Conservation (phyloP, 2,888 invertebrate genomes). For the Drosophila villosipedis region DNA sequence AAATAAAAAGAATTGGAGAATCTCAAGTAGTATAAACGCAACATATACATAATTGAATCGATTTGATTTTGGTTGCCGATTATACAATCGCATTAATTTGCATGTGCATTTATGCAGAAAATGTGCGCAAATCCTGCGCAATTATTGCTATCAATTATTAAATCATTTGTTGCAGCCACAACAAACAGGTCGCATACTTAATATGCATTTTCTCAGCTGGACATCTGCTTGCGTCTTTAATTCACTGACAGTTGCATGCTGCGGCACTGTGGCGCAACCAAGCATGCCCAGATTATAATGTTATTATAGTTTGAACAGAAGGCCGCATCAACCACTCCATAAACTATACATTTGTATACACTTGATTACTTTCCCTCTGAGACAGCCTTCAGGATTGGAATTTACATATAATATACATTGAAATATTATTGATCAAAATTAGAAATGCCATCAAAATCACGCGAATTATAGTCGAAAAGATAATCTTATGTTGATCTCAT, state of each 20-base stretch:
- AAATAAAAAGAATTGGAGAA: background rate
- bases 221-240: background rate
- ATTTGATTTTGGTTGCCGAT: too few relatives aligned
- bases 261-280: background rate
- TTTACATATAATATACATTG: background rate
- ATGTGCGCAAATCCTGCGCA: slow-evolving; percentile 49
- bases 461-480: background rate
- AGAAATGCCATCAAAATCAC: background rate
- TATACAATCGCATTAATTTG: slow-evolving; percentile 41
- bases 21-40: too few relatives aligned
- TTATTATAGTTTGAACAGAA: background rate
- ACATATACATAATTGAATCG: too few relatives aligned
- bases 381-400: background rate
- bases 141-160: slow-evolving; percentile 63
- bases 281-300: background rate
- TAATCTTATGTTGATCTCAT: background rate
- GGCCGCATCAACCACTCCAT: background rate
- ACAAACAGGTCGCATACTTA: slow-evolving; percentile 46
- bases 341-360: background rate
- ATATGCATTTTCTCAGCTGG: slow-evolving; percentile 20
- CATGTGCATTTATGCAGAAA: slow-evolving; percentile 48
- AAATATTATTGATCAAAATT: background rate
- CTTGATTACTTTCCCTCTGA: background rate
- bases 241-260: background rate
- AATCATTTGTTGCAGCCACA: slow-evolving; percentile 18